Evolutionary conservation across 1,140 invertebrate species (phyloP).

Genomic region (Portunus trituberculatus): DNA sequence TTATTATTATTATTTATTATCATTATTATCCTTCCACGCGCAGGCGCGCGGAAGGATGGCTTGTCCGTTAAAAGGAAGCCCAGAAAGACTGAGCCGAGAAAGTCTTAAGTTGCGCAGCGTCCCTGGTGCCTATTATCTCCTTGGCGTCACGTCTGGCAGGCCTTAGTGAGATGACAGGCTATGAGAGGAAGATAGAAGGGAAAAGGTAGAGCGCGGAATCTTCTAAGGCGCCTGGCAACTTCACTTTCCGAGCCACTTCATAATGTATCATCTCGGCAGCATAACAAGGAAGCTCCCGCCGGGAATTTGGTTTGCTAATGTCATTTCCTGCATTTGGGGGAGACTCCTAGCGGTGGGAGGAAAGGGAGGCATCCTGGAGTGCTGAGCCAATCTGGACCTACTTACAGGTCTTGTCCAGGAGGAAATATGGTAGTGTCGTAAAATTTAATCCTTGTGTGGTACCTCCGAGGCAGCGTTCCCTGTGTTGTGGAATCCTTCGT

Average conservation of each 20-base stretch:
- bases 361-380: background rate
- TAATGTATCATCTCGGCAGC: background rate
- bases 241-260: background rate
- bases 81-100: too few species aligned
- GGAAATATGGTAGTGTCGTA: background rate
- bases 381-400: slow-evolving; percentile 38
- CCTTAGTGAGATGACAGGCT: background rate
- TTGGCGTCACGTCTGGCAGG: background rate
- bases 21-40: too few species aligned
- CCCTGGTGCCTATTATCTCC: too few species aligned
- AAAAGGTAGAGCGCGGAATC: background rate
- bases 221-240: background rate
- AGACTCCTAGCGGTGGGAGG: background rate
- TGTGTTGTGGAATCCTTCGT: background rate
- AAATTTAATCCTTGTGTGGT: background rate
- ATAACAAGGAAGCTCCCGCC: background rate
- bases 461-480: background rate
- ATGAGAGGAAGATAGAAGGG: background rate
- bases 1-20: too few species aligned
- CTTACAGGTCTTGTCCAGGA: slow-evolving; percentile 15
- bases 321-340: slow-evolving; percentile 45
- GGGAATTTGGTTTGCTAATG: slow-evolving; percentile 57
- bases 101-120: too few species aligned
- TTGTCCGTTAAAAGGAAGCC: too few species aligned
- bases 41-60: too few species aligned